A percentile compares a stretch with the other conserved stretches of the same genome.
Conservation (phyloP, 1,140 invertebrate species). For the Stegodyphus mimosarum region DNA sequence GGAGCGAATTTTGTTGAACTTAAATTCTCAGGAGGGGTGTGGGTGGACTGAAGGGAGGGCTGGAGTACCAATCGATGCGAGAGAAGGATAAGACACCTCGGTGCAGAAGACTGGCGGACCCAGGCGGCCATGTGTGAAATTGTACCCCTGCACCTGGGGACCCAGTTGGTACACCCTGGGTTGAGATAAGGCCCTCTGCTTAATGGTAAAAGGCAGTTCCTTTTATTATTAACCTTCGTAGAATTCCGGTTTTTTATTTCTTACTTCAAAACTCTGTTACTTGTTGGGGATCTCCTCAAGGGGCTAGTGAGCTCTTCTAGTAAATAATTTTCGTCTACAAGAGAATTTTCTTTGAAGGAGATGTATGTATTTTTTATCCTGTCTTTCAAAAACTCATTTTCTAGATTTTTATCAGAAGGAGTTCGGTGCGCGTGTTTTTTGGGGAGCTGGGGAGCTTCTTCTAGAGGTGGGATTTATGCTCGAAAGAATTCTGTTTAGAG, state of each 20-base stretch:
- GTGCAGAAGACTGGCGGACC: slow-evolving; percentile 14
- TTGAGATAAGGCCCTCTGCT: slow-evolving; percentile 32
- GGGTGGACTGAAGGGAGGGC: background rate
- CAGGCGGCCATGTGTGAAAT: slow-evolving; percentile 60
- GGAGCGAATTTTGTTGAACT: slow-evolving; percentile 42
- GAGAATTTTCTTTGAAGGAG: background rate
- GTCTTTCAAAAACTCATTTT: slow-evolving; percentile 37
- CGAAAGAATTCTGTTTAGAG: background rate
- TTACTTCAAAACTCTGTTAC: slow-evolving; percentile 10
- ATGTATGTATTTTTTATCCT: background rate
- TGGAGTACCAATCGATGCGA: too few species aligned
- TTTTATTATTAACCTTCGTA: slow-evolving; percentile 51
- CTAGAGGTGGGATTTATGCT: slow-evolving; percentile 29
- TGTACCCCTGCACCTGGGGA: slow-evolving; percentile 54
- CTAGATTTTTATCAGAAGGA: slow-evolving; percentile 34
- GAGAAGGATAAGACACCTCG: too few species aligned
- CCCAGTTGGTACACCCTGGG: background rate
- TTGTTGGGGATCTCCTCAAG: slow-evolving; percentile 14
- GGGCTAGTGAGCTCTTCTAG: background rate
- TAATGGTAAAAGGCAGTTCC: slow-evolving; percentile 53
- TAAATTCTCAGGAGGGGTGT: slow-evolving; percentile 23
- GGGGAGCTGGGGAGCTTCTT: background rate
- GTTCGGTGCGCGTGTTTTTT: background rate
- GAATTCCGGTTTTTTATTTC: background rate
- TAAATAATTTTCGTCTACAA: slow-evolving; percentile 60